Base-by-base conservation (phyloP, 2,888 invertebrate genomes). In the Hyppa rectilinea region DNA sequence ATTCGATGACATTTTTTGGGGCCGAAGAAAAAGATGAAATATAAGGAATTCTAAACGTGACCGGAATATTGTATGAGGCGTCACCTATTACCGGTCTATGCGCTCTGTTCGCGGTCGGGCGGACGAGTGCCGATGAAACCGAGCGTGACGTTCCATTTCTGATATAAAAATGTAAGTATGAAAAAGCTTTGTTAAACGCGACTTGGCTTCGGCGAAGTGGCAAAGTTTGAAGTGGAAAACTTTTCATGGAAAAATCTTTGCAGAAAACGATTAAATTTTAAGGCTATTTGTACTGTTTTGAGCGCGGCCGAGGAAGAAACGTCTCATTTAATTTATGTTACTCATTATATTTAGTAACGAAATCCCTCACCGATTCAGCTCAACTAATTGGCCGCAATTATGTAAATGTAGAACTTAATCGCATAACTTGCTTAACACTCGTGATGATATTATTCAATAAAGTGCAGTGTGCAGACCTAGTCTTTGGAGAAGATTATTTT, bases 1-100 rank as follows among this genome's bases (percentile, higher is more conserved):
- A 95, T 96, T 96, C 95, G 95, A 96, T 96, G 96, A 95, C 96
- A 95, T 96, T 96, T 95, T 95, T 95, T 92, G 94, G 92, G 93
- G 89, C 92, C 92, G 93, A 93, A 91, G 93, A 94, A 95, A 95
- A 95, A 95, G 95, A 96, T 95, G 95, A 95, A 95, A 95, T 95
- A 95, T 96, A 95, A 94, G 95, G 92, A 95, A 96, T 95, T 95
- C 91, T 94, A 90, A 91, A 95, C 96, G 96, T 96, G 96, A 95
- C 93, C 88, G 82, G 95, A 95, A 95, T 95, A 92, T 88, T 87
- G 92, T 89, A 90, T 86, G 86, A 89, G 88, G 91, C 94, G 93
- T 91, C 94, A 93, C 94, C 94, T 95, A 96, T 95, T 94, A 94
- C 94, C 92, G 94, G 93, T 93, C 91, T 93, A 90, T 91, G 93